A percentile compares a stretch with the other conserved stretches of the same genome.
Conservation (phyloP, 2,888 invertebrate genomes). For the Zele albiditarsus region DNA sequence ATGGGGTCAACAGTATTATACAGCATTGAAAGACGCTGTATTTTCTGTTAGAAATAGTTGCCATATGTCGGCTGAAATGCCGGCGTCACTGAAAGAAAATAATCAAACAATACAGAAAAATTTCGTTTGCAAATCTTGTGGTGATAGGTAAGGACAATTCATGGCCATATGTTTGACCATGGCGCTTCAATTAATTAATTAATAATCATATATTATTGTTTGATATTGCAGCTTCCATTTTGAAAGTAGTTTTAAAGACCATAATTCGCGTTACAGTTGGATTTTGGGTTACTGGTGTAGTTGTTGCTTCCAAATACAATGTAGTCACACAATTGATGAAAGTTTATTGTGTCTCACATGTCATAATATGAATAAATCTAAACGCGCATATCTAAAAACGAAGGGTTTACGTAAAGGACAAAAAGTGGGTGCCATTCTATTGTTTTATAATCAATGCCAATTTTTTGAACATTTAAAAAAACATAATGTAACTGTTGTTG, state of each 20-base stretch:
- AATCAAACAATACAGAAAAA: constrained; percentile 40
- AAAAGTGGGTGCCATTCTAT: constrained; percentile 56
- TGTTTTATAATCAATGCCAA: constrained; percentile 69
- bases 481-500: constrained; percentile 57
- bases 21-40: constrained; percentile 60
- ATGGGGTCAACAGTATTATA: constrained; percentile 60
- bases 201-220: constrained; percentile 16
- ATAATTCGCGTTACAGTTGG: constrained; percentile 65
- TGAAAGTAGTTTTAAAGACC: constrained; percentile 63
- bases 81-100: constrained; percentile 53
- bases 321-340: constrained; percentile 54
- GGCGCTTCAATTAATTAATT: not conserved
- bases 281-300: constrained; percentile 68
- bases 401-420: constrained; percentile 57
- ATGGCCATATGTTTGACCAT: not conserved
- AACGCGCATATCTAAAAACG: constrained; percentile 54
- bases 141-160: constrained; percentile 62
- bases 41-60: constrained; percentile 57
- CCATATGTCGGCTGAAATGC: constrained; percentile 59
- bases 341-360: constrained; percentile 41
- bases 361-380: constrained; percentile 51
- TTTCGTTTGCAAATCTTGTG: constrained; percentile 62
- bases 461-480: constrained; percentile 64
- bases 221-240: constrained; percentile 63
- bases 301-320: constrained; percentile 58